Percentiles rank a stretch among this genome's conserved stretches.
These are phyloP conservation scores for Dermatemys mawii DNA, from an alignment of 2,113 vertebrate species.

Conservation along the genomic window DNA sequence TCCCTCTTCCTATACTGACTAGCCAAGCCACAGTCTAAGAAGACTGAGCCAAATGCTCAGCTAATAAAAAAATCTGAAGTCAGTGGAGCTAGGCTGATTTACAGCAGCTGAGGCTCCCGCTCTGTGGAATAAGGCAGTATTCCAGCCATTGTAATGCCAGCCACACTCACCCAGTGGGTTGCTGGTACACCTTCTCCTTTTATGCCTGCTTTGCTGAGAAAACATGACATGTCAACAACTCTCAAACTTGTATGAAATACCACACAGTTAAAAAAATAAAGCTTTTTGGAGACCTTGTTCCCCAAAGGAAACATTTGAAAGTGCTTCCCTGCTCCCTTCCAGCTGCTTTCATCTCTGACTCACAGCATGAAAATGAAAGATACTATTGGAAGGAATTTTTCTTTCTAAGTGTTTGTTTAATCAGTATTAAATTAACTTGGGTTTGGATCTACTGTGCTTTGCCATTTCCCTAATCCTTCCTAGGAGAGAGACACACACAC, in stretches of 20 bases:
- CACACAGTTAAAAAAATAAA: neutral
- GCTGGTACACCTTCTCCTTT: neutral
- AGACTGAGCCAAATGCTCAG: fast-evolving
- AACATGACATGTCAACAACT: neutral
- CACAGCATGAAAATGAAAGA: constrained; percentile 40
- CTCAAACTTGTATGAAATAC: neutral
- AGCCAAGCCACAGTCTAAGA: neutral
- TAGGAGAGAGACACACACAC: neutral
- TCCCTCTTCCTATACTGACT: neutral
- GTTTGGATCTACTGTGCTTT: neutral
- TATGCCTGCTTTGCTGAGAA: neutral
- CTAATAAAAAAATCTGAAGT: neutral
- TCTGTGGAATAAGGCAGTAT: neutral
- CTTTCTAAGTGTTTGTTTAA: constrained; percentile 37
- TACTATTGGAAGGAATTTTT: constrained; percentile 34
- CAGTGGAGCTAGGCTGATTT: neutral
- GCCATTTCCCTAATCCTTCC: neutral
- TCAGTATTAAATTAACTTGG: neutral
- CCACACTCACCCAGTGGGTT: fast-evolving
- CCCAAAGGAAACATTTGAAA: constrained; percentile 28
- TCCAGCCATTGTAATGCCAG: neutral
- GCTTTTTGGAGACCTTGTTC: neutral
- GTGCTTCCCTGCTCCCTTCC: constrained; percentile 1
- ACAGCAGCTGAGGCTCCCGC: neutral
- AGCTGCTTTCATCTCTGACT: constrained; percentile 59